A percentile compares a stretch with the other conserved stretches of the same genome.
Conservation (phyloP, 2,113 vertebrate genomes). For the Embiotoca jacksoni region DNA sequence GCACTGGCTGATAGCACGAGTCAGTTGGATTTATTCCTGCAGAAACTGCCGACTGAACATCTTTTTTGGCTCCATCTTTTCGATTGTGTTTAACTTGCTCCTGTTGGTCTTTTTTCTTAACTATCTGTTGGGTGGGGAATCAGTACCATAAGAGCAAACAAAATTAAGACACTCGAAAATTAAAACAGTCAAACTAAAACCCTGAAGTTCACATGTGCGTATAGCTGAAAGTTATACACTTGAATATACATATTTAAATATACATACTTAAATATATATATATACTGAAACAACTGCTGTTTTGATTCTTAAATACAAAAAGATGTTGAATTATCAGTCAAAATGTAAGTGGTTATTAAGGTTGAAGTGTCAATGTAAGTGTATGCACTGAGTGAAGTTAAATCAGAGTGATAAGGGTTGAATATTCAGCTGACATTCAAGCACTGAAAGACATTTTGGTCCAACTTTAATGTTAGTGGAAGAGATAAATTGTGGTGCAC, state of each 20-base stretch:
- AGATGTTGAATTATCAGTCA: not conserved
- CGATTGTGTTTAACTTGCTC: slow-evolving; percentile 7
- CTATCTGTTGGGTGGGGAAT: not conserved
- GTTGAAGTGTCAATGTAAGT: too few species aligned
- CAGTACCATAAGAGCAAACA: not conserved
- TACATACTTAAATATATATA: too few species aligned
- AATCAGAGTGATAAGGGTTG: not conserved
- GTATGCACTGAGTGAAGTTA: too few species aligned
- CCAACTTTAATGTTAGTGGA: too few species aligned
- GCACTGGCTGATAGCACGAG: slow-evolving; percentile 11
- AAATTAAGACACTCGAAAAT: too few species aligned
- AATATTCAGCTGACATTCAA: not conserved
- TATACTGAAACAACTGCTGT: not conserved
- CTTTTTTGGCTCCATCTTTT: slow-evolving; percentile 24
- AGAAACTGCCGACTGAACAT: slow-evolving; percentile 32
- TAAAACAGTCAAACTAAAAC: not conserved
- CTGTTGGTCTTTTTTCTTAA: not conserved
- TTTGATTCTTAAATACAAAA: not conserved
- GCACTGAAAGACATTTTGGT: not conserved
- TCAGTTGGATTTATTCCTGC: slow-evolving; percentile 48
- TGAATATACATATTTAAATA: too few species aligned
- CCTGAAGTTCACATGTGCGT: not conserved
- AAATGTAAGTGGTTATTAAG: not conserved
- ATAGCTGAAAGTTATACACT: not conserved
- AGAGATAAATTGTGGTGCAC: not conserved